phyloP scores from a whole-genome alignment of 2,888 invertebrate species.

The Nesidiocoris tenuis region DNA sequence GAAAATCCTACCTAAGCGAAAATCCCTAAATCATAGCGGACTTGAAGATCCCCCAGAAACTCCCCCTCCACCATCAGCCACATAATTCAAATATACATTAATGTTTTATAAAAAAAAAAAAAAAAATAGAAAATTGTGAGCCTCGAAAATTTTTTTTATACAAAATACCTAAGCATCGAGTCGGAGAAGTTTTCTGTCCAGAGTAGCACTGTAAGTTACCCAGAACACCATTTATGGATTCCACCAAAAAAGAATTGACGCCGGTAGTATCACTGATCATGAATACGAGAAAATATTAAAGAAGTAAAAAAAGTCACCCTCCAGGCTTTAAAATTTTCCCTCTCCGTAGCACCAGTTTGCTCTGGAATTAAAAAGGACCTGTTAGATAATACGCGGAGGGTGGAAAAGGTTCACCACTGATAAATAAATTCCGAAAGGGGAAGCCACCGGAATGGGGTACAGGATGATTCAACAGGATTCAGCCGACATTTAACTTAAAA shows the following conservation, averaged over 20 bases:
- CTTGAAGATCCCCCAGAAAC: too few species aligned
- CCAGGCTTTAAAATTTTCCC: not conserved
- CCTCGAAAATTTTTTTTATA: not conserved
- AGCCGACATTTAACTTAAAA: not conserved
- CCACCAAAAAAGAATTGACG: not conserved
- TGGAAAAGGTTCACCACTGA: not conserved
- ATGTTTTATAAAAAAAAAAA: not conserved
- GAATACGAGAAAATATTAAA: not conserved
- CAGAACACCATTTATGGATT: too few species aligned
- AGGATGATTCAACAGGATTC: not conserved
- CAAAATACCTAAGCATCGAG: too few species aligned
- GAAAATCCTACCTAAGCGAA: too few species aligned
- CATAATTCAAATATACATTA: too few species aligned
- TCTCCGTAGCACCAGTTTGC: not conserved
- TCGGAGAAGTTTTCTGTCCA: too few species aligned
- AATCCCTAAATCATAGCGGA: too few species aligned
- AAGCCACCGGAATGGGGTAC: not conserved
- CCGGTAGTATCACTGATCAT: too few species aligned
- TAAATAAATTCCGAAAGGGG: not conserved
- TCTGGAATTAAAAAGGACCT: not conserved
- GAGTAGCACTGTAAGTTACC: too few species aligned
- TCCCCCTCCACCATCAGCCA: too few species aligned
- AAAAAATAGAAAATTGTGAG: not conserved
- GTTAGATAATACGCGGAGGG: not conserved
- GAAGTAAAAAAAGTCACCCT: not conserved